Conservation (phyloP, 2,888 invertebrate species). For the Ditylenchus weischeri region DNA sequence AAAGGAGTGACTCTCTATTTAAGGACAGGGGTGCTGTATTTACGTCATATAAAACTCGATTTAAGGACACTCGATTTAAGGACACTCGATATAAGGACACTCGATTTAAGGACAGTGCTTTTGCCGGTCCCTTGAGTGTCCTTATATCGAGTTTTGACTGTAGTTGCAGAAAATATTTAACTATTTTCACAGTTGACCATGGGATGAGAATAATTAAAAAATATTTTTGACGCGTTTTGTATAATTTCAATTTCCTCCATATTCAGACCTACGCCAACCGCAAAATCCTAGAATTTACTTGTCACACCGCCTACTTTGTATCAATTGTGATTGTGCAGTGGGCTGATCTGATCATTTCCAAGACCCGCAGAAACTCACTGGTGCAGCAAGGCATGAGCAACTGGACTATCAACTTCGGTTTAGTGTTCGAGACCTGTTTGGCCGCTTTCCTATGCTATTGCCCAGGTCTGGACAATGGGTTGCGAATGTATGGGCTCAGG, state of each 20-base stretch:
- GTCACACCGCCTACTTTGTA: constrained; percentile 64
- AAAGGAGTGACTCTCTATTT: no score
- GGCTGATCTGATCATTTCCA: constrained; percentile 65
- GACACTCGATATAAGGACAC: no score
- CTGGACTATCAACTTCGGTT: constrained; percentile 91
- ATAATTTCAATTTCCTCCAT: background rate
- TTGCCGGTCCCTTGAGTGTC: no score
- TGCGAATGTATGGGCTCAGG: constrained; percentile 86
- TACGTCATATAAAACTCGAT: no score
- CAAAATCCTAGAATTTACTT: constrained; percentile 62
- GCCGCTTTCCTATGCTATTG: constrained; percentile 93
- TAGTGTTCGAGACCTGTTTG: constrained; percentile 86
- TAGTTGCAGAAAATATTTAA: no score
- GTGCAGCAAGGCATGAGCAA: constrained; percentile 67
- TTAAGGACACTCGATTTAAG: no score
- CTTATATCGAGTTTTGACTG: no score
- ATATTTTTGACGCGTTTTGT: background rate
- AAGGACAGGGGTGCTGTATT: no score
- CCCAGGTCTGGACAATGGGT: constrained; percentile 93
- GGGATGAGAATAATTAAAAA: no score
- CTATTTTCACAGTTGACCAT: no score
- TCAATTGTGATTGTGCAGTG: constrained; percentile 64
- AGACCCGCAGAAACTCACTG: constrained; percentile 63
- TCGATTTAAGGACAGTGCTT: no score
- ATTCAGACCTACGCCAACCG: constrained; percentile 58